phyloP scores from a whole-genome alignment of 2,888 invertebrate genomes.

The Scrobipalpa atriplicella region DNA sequence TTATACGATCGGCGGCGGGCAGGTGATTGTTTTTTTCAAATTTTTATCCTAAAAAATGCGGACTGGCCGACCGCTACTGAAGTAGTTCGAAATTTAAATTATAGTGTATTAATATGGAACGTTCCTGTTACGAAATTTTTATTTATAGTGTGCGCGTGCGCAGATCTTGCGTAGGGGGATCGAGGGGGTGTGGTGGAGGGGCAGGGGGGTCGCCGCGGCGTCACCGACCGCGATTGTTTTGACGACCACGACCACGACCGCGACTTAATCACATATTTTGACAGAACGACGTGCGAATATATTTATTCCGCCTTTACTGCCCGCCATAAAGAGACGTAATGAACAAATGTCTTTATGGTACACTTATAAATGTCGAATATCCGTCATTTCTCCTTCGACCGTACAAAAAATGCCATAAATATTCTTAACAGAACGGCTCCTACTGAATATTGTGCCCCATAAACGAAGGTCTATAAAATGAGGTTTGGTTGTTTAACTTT shows the following conservation, averaged over 20 bases:
- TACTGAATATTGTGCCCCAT: conserved; percentile 78
- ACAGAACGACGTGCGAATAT: conserved; percentile 68
- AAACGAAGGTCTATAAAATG: conserved; percentile 75
- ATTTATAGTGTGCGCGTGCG: conserved; percentile 71
- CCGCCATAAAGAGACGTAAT: conserved; percentile 69
- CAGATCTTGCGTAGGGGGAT: conserved; percentile 30
- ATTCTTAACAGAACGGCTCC: conserved; percentile 78
- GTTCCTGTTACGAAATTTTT: conserved; percentile 66
- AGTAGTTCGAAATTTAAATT: conserved; percentile 77
- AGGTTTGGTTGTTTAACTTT: conserved; percentile 76
- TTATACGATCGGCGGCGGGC: conserved; percentile 62
- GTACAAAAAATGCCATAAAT: conserved; percentile 78
- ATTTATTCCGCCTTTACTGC: conserved; percentile 64
- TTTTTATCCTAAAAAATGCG: conserved; percentile 58
- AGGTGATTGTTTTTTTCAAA: conserved; percentile 71
- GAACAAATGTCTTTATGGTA: conserved; percentile 77
- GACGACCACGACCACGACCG: conserved; percentile 42
- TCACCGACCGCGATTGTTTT: conserved; percentile 46
- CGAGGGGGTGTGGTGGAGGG: not conserved
- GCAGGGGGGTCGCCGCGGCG: conserved; percentile 30
- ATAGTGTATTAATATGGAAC: conserved; percentile 75
- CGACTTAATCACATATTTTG: conserved; percentile 57
- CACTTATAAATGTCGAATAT: conserved; percentile 78
- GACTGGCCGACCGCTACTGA: conserved; percentile 71
- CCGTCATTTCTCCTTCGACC: conserved; percentile 66